These are phyloP conservation scores for Gila orcuttii DNA, from an alignment of 2,113 vertebrate species.

Conservation along the genomic window DNA sequence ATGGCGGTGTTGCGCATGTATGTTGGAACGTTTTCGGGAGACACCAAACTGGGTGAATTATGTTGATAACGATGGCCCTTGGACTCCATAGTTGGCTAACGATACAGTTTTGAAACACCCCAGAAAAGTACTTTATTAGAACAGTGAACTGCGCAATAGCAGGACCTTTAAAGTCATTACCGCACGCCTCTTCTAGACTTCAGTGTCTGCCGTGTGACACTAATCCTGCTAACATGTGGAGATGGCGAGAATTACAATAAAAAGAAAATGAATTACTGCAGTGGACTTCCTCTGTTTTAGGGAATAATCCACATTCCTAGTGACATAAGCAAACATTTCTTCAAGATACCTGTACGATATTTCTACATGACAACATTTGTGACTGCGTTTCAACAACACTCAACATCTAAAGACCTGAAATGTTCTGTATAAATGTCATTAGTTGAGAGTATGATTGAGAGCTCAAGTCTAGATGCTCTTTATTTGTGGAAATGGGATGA, in stretches of 20 bases:
- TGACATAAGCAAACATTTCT: constrained; percentile 15
- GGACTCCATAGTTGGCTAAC: too few species aligned
- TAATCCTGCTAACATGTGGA: constrained; percentile 37
- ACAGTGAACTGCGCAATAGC: not conserved
- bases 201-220: constrained; percentile 18
- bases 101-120: too few species aligned
- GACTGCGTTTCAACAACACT: not conserved
- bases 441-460: not conserved
- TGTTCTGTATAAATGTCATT: not conserved
- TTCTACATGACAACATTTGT: not conserved
- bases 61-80: too few species aligned
- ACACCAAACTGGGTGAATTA: too few species aligned
- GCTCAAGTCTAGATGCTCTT: not conserved
- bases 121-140: not conserved
- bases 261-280: constrained; percentile 36
- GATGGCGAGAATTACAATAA: not conserved
- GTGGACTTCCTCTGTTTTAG: constrained; percentile 49
- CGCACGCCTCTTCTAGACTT: constrained; percentile 15
- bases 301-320: constrained; percentile 34
- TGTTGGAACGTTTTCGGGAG: too few species aligned
- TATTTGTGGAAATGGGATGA: not conserved
- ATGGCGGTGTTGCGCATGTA: too few species aligned
- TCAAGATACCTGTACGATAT: not conserved
- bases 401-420: not conserved
- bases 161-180: too few species aligned